Conservation (phyloP, 2,113 vertebrate species). For the Tupaia tana region DNA sequence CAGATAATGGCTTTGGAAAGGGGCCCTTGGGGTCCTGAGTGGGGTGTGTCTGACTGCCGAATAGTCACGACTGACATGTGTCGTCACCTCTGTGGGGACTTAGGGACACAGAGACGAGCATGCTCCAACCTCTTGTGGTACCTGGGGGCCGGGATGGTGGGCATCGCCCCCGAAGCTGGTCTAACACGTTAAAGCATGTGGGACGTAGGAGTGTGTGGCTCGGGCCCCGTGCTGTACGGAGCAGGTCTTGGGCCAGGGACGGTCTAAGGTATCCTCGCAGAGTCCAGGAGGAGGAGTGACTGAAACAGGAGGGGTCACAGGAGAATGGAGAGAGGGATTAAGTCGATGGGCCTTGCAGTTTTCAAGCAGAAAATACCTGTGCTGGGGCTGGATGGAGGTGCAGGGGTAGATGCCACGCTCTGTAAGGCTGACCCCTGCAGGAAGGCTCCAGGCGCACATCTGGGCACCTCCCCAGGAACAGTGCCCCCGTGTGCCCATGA, state of each 20-base stretch:
- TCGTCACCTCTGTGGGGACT: not conserved
- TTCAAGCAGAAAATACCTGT: not conserved
- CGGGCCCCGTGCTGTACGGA: not conserved
- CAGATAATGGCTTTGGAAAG: slow-evolving; percentile 65
- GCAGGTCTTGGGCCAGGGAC: not conserved
- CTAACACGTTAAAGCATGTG: not conserved
- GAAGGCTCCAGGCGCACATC: too few relatives aligned
- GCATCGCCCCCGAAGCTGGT: fast-evolving
- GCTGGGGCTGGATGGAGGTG: too few relatives aligned
- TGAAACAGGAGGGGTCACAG: not conserved
- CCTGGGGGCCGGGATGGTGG: not conserved
- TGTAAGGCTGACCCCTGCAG: too few relatives aligned
- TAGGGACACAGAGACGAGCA: fast-evolving
- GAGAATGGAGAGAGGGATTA: not conserved
- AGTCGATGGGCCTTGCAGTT: not conserved
- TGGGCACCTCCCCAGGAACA: too few relatives aligned
- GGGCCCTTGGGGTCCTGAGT: slow-evolving; percentile 30
- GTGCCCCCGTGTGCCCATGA: too few relatives aligned
- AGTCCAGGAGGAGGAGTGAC: not conserved
- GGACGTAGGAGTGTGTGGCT: not conserved
- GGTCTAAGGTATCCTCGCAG: too few relatives aligned
- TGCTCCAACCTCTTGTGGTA: fast-evolving
- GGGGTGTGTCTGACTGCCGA: not conserved
- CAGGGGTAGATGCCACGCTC: too few relatives aligned
- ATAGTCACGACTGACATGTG: too few relatives aligned